Conservation (phyloP, 2,113 vertebrate genomes). For the Brachypodius melanocephalos region DNA sequence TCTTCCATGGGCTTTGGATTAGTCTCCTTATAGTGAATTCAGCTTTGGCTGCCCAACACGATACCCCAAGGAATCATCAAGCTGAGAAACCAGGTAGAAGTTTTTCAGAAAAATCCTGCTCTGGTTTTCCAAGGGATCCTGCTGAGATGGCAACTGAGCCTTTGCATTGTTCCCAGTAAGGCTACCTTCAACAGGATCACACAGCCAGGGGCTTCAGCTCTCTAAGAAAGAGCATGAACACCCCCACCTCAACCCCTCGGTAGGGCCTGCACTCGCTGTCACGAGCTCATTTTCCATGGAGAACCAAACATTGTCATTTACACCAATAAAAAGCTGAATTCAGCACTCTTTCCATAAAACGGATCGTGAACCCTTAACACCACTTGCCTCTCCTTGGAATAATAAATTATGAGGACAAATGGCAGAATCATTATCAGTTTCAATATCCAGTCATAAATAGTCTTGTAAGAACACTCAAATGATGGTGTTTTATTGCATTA, state of each 20-base stretch:
- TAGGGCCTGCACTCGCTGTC: neutral
- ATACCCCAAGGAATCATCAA: neutral
- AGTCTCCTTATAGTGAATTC: neutral
- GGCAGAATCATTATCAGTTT: constrained; percentile 72
- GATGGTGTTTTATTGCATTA: constrained; percentile 62
- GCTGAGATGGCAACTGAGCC: neutral
- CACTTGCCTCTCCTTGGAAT: constrained; percentile 65
- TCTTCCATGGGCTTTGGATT: neutral
- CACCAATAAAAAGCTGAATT: constrained; percentile 63
- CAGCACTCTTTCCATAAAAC: constrained; percentile 61
- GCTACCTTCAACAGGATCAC: neutral
- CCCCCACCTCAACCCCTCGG: neutral
- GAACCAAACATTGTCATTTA: constrained; percentile 52
- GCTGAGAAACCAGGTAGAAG: neutral
- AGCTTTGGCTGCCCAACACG: neutral
- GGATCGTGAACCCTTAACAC: constrained; percentile 63
- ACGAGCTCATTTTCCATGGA: neutral
- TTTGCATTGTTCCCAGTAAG: neutral
- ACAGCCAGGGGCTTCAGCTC: neutral
- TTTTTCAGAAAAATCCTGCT: neutral
- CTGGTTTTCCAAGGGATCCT: neutral
- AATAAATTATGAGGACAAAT: constrained; percentile 70
- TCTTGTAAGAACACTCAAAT: constrained; percentile 70
- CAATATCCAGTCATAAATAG: constrained; percentile 72
- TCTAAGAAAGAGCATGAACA: neutral